Evolutionary conservation across 2,113 vertebrate genomes (phyloP).

Genomic region (Gila orcuttii): DNA sequence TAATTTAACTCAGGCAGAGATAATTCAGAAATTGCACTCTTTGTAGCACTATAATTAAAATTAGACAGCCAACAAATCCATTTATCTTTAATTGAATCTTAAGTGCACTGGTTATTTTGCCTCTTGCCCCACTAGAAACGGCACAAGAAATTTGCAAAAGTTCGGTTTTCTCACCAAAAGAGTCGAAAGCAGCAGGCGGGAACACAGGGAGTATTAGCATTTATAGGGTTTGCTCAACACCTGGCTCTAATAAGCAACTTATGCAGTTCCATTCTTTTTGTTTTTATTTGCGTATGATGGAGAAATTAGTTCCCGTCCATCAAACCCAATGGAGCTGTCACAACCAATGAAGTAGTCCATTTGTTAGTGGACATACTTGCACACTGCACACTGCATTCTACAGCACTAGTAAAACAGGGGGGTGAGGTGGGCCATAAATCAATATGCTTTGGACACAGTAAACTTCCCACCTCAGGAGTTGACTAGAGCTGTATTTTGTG

Average conservation of each 20-base stretch:
- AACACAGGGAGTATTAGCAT: slow-evolving; percentile 70
- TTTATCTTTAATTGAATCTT: slow-evolving; percentile 44
- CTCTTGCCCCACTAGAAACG: background rate
- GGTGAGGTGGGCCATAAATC: slow-evolving; percentile 62
- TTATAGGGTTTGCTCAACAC: slow-evolving; percentile 72
- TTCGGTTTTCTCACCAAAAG: background rate
- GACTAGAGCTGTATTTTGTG: slow-evolving; percentile 41
- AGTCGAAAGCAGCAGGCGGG: background rate
- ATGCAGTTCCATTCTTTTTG: slow-evolving; percentile 59
- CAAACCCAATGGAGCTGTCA: slow-evolving; percentile 85
- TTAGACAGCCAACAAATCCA: slow-evolving; percentile 28
- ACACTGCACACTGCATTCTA: slow-evolving; percentile 58
- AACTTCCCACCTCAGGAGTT: slow-evolving; percentile 63
- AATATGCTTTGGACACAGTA: slow-evolving; percentile 74
- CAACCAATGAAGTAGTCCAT: slow-evolving; percentile 79
- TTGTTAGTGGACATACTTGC: slow-evolving; percentile 75
- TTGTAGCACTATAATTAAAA: slow-evolving; percentile 32
- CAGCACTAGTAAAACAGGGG: slow-evolving; percentile 60
- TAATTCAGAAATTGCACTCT: slow-evolving; percentile 20
- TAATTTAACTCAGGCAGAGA: background rate
- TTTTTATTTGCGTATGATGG: slow-evolving; percentile 77
- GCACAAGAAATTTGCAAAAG: background rate
- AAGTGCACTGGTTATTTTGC: slow-evolving; percentile 23
- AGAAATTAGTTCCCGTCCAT: slow-evolving; percentile 83
- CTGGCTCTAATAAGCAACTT: slow-evolving; percentile 69